Evolutionary conservation across 2,797 vertebrate species (phyloP), one percentile per base, ranked within the genome.

Genomic region (Mareca strepera): DNA sequence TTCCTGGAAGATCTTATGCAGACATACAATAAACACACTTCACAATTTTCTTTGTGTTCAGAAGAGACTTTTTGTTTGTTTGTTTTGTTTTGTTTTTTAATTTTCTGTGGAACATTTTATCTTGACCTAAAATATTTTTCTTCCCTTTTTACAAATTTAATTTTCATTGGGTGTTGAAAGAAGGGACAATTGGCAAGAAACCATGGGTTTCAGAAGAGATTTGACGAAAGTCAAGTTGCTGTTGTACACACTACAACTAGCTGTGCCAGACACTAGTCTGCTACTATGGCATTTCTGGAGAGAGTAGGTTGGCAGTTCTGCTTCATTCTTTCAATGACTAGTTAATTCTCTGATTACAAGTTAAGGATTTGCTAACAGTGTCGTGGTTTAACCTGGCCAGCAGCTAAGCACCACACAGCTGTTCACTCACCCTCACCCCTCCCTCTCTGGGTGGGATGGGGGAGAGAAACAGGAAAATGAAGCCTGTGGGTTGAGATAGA

Each of bases 161-260:
- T 53, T 68, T 70, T 39, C 7, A 69, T 55, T 50, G 11, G 55
- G 5, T 60, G 85, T 90, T 80, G 21, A 64, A 86, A 60, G 31
- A 3, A 59, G 23, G 23, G 9, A 52, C 8, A 64, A 29, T 2
- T 64, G 20, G 33, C 1, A 26, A 53, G 64, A 60, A 50, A 3
- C 3, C 18, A 26, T 6, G n/a, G 22, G 37, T 37, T 78, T 56
- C 21, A 23, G 50, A 82, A 55, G 10, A 67, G 15, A 3, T 21
- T 39, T 69, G 13, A 26, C 4, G 7, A 16, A 85, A 68, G 72
- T 5, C 17, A 35, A 23, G 15, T 58, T 53, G 21, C 9, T 81
- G 1, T 18, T 41, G 22, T 48, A 5, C 3, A 2, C 35, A 10
- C 14, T 46, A 52, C 8, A 25, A 29, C 43, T 3, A 0, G 0